These are phyloP conservation scores for Hirtodrosophila confusa DNA, from an alignment of 2,888 invertebrate genomes.

Conservation along the genomic window DNA sequence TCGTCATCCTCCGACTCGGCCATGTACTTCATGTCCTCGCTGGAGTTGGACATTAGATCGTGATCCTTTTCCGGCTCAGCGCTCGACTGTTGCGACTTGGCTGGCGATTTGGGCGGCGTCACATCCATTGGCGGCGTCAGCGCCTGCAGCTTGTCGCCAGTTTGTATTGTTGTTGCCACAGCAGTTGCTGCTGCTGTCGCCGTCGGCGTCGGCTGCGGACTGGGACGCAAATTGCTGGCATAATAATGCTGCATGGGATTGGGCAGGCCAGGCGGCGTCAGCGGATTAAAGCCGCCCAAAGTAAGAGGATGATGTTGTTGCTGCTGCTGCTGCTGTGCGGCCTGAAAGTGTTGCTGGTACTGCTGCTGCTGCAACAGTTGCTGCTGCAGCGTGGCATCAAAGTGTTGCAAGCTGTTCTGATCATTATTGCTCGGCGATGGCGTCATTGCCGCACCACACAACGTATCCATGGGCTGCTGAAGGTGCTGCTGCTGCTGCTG, in stretches of 20 bases:
- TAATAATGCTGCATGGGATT: slow-evolving; percentile 80
- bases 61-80: slow-evolving; percentile 77
- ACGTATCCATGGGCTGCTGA: slow-evolving; percentile 74
- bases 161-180: slow-evolving; percentile 20
- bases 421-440: slow-evolving; percentile 81
- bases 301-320: slow-evolving; percentile 83
- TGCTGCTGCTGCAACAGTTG: slow-evolving; percentile 75
- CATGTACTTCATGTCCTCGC: slow-evolving; percentile 81
- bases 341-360: slow-evolving; percentile 70
- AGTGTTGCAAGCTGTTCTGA: slow-evolving; percentile 74
- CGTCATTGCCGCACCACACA: slow-evolving; percentile 74
- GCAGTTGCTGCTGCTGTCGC: slow-evolving; percentile 26
- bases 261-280: slow-evolving; percentile 87
- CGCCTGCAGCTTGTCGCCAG: slow-evolving; percentile 73
- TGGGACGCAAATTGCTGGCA: slow-evolving; percentile 63
- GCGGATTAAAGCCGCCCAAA: slow-evolving; percentile 86
- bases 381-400: slow-evolving; percentile 69
- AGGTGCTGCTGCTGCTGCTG: slow-evolving; percentile 66
- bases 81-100: slow-evolving; percentile 62
- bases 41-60: slow-evolving; percentile 83
- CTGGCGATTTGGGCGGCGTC: slow-evolving; percentile 84
- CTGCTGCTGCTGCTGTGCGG: slow-evolving; percentile 60
- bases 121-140: slow-evolving; percentile 84
- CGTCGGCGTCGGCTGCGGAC: slow-evolving; percentile 66
- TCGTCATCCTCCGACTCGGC: slow-evolving; percentile 83